Conservation (phyloP, 2,113 vertebrate genomes). For the Festucalex cinctus region DNA sequence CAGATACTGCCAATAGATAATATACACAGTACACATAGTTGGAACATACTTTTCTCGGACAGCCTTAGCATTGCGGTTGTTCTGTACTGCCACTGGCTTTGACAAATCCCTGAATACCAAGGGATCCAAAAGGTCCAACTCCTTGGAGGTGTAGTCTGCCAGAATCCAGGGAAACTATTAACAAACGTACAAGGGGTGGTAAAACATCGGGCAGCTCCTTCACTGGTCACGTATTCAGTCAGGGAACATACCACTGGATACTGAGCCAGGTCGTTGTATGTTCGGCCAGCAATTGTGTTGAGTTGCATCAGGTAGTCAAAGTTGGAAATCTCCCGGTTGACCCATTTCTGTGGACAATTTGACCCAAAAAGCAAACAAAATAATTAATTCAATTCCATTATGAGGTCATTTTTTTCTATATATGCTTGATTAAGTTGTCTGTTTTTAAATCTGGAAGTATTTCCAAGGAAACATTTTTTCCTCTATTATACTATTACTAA, state of each 20-base stretch:
- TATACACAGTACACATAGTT: too few species aligned
- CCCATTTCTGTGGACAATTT: conserved; percentile 85
- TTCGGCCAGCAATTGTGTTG: conserved; percentile 95
- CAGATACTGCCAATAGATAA: too few species aligned
- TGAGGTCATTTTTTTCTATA: not conserved
- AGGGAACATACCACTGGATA: conserved; percentile 87
- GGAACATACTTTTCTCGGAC: conserved; percentile 84
- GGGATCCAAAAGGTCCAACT: conserved; percentile 89
- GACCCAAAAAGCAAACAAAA: not conserved
- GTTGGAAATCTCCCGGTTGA: conserved; percentile 95
- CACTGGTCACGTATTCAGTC: not conserved
- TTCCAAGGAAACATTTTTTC: not conserved
- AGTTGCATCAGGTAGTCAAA: conserved; percentile 98
- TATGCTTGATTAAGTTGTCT: not conserved
- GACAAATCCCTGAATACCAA: conserved; percentile 91
- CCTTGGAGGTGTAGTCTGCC: conserved; percentile 90
- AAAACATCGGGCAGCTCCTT: not conserved
- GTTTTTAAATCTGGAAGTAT: not conserved
- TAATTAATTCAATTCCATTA: not conserved
- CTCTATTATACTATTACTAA: not conserved
- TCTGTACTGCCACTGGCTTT: conserved; percentile 90
- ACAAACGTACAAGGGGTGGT: conserved; percentile 13
- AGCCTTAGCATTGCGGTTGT: conserved; percentile 89
- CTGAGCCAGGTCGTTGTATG: conserved; percentile 94
- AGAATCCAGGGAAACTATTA: conserved; percentile 94